Conservation (phyloP, 2,113 vertebrate species). For the Pseudolaguvia tuberculata region DNA sequence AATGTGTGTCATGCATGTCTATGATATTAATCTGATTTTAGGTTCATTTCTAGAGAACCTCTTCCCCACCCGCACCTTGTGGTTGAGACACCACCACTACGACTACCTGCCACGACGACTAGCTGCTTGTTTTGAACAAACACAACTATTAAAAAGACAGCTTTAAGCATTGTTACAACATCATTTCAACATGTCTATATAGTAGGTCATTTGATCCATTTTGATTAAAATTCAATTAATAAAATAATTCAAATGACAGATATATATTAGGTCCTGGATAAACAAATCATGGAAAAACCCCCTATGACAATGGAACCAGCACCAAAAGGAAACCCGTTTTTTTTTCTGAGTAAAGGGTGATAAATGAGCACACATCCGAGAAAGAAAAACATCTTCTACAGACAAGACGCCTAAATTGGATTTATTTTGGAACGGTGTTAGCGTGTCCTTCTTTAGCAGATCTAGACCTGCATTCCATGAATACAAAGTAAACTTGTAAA, state of each 20-base stretch:
- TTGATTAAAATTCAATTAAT: background rate
- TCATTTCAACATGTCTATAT: background rate
- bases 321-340: background rate
- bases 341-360: no score
- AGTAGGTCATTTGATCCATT: background rate
- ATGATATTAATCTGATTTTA: constrained; percentile 28
- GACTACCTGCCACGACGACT: background rate
- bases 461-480: background rate
- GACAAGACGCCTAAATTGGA: background rate
- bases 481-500: background rate
- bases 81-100: constrained; percentile 24
- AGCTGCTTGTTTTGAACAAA: background rate
- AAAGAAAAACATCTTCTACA: background rate
- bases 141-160: background rate
- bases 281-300: background rate
- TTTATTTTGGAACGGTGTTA: background rate
- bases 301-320: background rate
- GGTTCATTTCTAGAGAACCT: constrained; percentile 36
- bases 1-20: no score
- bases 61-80: constrained; percentile 25
- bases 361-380: background rate
- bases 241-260: background rate
- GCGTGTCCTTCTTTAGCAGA: background rate
- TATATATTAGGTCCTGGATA: background rate
- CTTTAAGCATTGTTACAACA: no score